Conservation (phyloP, 2,888 invertebrate species). For the Teinopalpus imperialis region DNA sequence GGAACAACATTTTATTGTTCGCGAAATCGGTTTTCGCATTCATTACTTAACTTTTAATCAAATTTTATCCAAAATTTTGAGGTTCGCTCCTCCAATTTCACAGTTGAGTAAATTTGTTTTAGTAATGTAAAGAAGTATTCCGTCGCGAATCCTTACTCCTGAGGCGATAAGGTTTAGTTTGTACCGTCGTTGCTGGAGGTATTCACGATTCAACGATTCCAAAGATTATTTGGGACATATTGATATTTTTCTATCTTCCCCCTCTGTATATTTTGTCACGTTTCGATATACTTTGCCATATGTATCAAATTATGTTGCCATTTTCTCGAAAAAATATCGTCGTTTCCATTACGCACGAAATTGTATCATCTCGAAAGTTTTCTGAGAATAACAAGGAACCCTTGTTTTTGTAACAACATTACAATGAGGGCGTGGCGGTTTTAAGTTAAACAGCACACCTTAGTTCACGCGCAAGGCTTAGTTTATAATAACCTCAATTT, state of each 20-base stretch:
- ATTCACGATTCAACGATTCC: constrained; percentile 59
- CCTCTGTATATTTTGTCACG: constrained; percentile 29
- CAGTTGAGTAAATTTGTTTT: constrained; percentile 72
- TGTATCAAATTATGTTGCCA: constrained; percentile 14
- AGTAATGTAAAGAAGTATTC: constrained; percentile 68
- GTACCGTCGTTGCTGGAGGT: constrained; percentile 51
- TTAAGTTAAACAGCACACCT: constrained; percentile 14
- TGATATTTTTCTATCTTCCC: constrained; percentile 35
- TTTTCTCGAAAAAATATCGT: constrained; percentile 8
- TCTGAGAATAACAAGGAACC: background rate
- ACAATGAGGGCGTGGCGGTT: background rate
- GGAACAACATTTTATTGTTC: constrained; percentile 42
- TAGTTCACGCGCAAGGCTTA: constrained; percentile 5
- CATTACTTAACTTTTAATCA: constrained; percentile 71
- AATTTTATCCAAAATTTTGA: constrained; percentile 69
- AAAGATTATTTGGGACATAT: constrained; percentile 45
- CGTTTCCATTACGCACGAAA: constrained; percentile 10
- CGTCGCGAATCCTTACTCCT: constrained; percentile 68
- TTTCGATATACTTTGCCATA: constrained; percentile 17
- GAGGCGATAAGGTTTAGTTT: constrained; percentile 65
- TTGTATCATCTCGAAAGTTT: constrained; percentile 3
- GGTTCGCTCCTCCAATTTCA: constrained; percentile 70
- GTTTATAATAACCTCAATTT: constrained; percentile 2
- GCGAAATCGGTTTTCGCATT: constrained; percentile 55
- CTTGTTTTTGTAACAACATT: background rate